phyloP scores from a whole-genome alignment of 2,888 invertebrate species.

The Neoitamus cyanurus region DNA sequence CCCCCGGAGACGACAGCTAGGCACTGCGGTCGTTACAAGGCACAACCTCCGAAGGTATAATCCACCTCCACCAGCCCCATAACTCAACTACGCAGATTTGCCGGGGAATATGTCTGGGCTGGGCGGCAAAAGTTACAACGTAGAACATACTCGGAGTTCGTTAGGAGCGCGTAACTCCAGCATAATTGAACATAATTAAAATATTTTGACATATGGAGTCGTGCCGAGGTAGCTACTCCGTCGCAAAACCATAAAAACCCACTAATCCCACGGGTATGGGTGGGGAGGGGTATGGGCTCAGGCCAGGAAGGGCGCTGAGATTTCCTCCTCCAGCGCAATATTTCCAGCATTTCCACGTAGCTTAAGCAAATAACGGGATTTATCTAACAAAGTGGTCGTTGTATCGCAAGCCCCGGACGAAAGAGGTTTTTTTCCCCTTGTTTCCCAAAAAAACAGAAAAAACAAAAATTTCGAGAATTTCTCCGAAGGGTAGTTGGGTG shows the following conservation, averaged over 20 bases:
- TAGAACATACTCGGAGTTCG: background rate
- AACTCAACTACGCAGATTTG: background rate
- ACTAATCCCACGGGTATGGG: background rate
- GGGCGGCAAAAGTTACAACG: background rate
- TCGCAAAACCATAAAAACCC: background rate
- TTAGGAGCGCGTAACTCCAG: background rate
- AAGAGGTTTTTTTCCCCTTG: background rate
- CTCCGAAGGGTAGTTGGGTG: background rate
- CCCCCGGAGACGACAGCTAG: background rate
- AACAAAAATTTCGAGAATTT: background rate
- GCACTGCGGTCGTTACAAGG: background rate
- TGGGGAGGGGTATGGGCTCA: background rate
- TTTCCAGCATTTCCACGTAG: background rate
- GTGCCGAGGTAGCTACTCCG: background rate
- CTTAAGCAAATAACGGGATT: background rate
- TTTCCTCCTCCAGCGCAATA: background rate
- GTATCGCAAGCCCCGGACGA: background rate
- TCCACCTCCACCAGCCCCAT: background rate
- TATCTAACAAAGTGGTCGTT: background rate
- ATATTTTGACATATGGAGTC: background rate
- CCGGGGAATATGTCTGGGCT: background rate
- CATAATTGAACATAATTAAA: constrained; percentile 5
- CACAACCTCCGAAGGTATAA: background rate
- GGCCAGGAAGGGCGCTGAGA: background rate
- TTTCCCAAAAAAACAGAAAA: background rate